Conservation (phyloP, 2,888 invertebrate genomes). For the Lasiommata megera region DNA sequence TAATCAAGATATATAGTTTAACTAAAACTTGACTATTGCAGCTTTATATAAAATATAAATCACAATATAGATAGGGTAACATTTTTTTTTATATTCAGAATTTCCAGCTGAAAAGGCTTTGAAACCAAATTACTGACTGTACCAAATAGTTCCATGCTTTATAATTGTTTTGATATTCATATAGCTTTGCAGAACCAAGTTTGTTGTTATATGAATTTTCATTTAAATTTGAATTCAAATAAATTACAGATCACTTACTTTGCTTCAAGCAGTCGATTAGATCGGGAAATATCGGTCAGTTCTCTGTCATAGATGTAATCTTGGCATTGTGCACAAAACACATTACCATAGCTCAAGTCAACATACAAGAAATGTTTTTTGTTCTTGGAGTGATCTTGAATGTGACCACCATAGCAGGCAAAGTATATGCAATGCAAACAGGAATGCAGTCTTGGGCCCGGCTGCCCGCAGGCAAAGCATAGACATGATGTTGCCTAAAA, state of each 20-base stretch:
- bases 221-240: neutral
- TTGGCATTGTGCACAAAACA: slow-evolving; percentile 94
- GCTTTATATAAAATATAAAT: too few species aligned
- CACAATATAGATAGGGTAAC: too few species aligned
- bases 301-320: slow-evolving; percentile 96
- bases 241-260: slow-evolving; percentile 57
- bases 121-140: too few species aligned
- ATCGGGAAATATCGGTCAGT: slow-evolving; percentile 78
- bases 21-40: too few species aligned
- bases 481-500: slow-evolving; percentile 88
- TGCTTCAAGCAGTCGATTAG: slow-evolving; percentile 79
- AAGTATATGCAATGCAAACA: slow-evolving; percentile 96
- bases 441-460: slow-evolving; percentile 90
- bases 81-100: too few species aligned
- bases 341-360: slow-evolving; percentile 93
- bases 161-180: neutral
- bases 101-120: too few species aligned
- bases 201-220: neutral
- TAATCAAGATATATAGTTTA: too few species aligned
- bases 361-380: slow-evolving; percentile 92
- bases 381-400: slow-evolving; percentile 90
- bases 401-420: slow-evolving; percentile 94
- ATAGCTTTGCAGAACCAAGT: neutral
- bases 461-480: slow-evolving; percentile 90
- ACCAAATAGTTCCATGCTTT: neutral